Percentiles rank a stretch among this genome's conserved stretches.
Evolutionary conservation across 2,113 vertebrate genomes (phyloP).

Genomic region (Toxostoma redivivum): DNA sequence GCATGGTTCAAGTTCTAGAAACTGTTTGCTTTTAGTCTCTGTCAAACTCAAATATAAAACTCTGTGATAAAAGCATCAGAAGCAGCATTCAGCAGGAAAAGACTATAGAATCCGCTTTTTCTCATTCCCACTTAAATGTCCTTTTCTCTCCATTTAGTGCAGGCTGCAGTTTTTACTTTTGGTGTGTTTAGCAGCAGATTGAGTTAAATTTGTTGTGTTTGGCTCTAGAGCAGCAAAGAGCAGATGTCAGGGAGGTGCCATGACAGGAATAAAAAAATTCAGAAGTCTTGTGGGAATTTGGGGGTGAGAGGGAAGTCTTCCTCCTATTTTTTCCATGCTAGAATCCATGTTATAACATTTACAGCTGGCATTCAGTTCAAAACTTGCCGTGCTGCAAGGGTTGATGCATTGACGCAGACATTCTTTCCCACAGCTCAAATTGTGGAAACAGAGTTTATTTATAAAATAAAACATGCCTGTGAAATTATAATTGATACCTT

Average conservation of each 20-base stretch:
- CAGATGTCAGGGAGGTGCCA: slow-evolving; percentile 43
- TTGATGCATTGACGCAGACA: background rate
- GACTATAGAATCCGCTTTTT: background rate
- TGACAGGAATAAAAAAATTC: slow-evolving; percentile 45
- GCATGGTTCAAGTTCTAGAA: background rate
- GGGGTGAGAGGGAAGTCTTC: background rate
- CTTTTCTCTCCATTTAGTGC: background rate
- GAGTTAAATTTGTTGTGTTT: slow-evolving; percentile 45
- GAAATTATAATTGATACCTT: slow-evolving; percentile 50
- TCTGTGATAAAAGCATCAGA: background rate
- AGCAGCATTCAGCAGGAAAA: background rate
- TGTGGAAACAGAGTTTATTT: slow-evolving; percentile 42
- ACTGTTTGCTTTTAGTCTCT: slow-evolving; percentile 13
- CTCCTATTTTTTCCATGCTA: background rate
- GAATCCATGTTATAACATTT: background rate
- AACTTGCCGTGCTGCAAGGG: background rate
- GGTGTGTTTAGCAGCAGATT: slow-evolving; percentile 34
- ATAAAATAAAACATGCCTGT: slow-evolving; percentile 24
- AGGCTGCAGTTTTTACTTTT: slow-evolving; percentile 16
- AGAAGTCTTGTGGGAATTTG: slow-evolving; percentile 22
- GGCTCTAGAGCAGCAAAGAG: slow-evolving; percentile 31
- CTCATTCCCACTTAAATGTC: background rate
- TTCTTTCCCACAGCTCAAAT: slow-evolving; percentile 45
- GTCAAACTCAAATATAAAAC: slow-evolving; percentile 22
- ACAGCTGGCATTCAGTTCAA: background rate